Percentiles rank a stretch among this genome's conserved stretches.
These are phyloP conservation scores for Nothura maculosa DNA, from an alignment of 2,797 vertebrate genomes.

Conservation along the genomic window DNA sequence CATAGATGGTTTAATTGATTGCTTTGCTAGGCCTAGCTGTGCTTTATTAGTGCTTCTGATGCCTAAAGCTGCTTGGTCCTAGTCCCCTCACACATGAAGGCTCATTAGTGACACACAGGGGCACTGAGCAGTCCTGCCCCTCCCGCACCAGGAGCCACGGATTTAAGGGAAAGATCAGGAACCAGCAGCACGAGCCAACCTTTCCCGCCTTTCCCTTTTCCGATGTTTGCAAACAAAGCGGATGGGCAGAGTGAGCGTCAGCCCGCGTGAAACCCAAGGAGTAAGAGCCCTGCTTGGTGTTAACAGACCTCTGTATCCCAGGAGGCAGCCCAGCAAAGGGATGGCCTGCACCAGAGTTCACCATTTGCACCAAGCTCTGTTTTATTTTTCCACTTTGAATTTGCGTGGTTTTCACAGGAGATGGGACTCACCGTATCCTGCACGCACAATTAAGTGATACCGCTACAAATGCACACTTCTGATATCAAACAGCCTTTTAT, in stretches of 20 bases:
- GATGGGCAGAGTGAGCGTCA: not conserved
- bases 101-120: slow-evolving; percentile 32
- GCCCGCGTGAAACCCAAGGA: not conserved
- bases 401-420: not conserved
- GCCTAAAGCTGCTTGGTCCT: slow-evolving; percentile 15
- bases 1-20: not conserved
- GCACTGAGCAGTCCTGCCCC: not conserved
- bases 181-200: fast-evolving
- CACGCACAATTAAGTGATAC: not conserved
- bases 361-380: not conserved
- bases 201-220: not conserved
- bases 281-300: not conserved
- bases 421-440: not conserved
- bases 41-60: slow-evolving; percentile 39
- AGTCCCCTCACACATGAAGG: not conserved
- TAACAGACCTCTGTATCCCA: fast-evolving
- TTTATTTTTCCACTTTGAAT: not conserved
- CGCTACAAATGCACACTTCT: not conserved
- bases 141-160: not conserved
- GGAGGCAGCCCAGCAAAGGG: not conserved
- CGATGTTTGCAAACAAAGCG: not conserved
- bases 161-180: fast-evolving
- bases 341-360: not conserved
- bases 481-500: not conserved
- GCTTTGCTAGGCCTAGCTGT: not conserved